Base-by-base conservation (phyloP, 1,140 invertebrate species). In the Octopus bimaculoides region DNA sequence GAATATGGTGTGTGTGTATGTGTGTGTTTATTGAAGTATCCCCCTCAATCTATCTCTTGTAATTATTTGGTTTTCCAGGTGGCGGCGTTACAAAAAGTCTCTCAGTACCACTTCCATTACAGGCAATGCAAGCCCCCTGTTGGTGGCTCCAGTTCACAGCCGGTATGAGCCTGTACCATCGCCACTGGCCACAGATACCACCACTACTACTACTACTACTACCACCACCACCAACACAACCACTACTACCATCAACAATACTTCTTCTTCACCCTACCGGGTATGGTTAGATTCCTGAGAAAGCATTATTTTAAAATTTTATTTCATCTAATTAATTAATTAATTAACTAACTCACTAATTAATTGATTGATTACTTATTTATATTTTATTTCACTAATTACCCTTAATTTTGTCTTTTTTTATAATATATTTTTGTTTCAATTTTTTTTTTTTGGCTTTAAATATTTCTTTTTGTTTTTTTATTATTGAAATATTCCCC, bases 11-110 rank as follows among this genome's bases (percentile, higher is more conserved):
- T 41, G 26, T 41, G 26, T 41, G 26, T 41, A 41, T 41, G 26
- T 41, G 26, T 41, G 3, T 41, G 26, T 41, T 41, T 41, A 41
- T 41, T 41, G 3, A 41, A 41, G 26, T 41, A 41, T 41, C 26
- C 66, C 17, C 7, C 66, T n/a, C 26, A 71, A 71, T 14, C 14
- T 71, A 71, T 71, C 66, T n/a, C 66, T 6, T 71, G 26, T 71
- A 71, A 71, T 71, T 71, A 71, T 71, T 71, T 71, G 66, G 66
- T 71, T 71, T 71, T 71, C 66, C 66, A 71, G 66, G 66, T 71
- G 66, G 66, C 17, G 66, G 66, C 66, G 66, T 71, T 71, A 71
- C 66, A 71, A 71, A 71, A 71, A 71, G 26, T 71, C 17, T 71
- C 26, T 71, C 66, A 71, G 66, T 71, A 71, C 66, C 17, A 71